Evolutionary conservation across 2,888 invertebrate species (phyloP).

Genomic region (Cerastoderma edule): DNA sequence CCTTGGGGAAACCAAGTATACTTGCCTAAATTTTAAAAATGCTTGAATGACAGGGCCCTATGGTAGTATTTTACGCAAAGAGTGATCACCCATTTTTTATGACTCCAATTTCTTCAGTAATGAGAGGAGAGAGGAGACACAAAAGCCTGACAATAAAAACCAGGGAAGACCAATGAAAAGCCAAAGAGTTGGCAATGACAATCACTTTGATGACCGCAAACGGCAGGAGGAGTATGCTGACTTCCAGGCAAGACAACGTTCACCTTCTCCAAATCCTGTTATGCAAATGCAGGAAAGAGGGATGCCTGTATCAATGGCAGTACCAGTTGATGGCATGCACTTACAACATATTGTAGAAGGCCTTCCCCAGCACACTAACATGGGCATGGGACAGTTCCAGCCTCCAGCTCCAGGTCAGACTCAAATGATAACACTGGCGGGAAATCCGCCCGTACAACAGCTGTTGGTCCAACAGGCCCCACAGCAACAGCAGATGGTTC

Average conservation of each 20-base stretch:
- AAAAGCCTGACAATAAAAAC: slow-evolving; percentile 1
- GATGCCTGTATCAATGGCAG: neutral
- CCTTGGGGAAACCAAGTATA: no score
- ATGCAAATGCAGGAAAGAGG: slow-evolving; percentile 4
- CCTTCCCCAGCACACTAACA: neutral
- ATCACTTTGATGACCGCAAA: neutral
- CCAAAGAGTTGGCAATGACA: slow-evolving; percentile 1
- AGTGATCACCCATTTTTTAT: no score
- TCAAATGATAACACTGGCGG: slow-evolving; percentile 34
- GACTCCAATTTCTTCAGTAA: slow-evolving; percentile 10
- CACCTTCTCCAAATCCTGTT: slow-evolving; percentile 9
- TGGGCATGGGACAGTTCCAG: slow-evolving; percentile 20
- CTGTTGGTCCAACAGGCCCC: slow-evolving; percentile 22
- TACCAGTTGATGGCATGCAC: slow-evolving; percentile 20
- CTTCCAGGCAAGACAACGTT: neutral
- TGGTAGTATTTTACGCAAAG: no score
- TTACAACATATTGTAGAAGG: slow-evolving; percentile 26
- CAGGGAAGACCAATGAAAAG: neutral
- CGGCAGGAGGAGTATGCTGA: slow-evolving; percentile 18
- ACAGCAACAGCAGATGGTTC: slow-evolving; percentile 27
- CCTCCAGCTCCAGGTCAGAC: slow-evolving; percentile 32
- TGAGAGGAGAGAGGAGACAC: slow-evolving; percentile 2
- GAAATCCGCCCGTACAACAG: slow-evolving; percentile 20
- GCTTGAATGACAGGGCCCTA: no score
- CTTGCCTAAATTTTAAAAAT: no score